Evolutionary conservation across 37 sponge, comb jelly and placozoan genomes (phyloP).

Genomic region (Corticium candelabrum): DNA sequence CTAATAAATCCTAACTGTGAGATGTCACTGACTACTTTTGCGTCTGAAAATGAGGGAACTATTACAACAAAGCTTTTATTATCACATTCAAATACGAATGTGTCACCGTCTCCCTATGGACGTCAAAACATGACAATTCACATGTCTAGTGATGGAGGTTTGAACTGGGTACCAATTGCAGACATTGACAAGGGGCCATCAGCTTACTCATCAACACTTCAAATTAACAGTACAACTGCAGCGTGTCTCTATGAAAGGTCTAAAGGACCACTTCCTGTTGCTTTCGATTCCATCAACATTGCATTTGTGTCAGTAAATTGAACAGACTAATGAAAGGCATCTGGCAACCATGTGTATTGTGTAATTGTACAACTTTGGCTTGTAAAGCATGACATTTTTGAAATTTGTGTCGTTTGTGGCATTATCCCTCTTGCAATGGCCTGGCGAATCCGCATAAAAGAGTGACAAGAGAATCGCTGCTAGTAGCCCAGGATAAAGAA

Average conservation of each 20-base stretch:
- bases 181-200: not conserved
- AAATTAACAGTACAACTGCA: not conserved
- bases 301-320: not conserved
- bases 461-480: too few species aligned
- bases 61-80: not conserved
- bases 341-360: too few species aligned
- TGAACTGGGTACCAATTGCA: not conserved
- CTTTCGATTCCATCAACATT: not conserved
- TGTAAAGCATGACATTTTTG: too few species aligned
- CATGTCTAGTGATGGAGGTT: not conserved
- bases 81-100: not conserved
- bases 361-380: too few species aligned
- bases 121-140: not conserved
- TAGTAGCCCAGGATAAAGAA: too few species aligned
- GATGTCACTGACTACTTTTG: not conserved
- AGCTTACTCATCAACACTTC: not conserved
- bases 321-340: too few species aligned
- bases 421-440: too few species aligned
- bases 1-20: not conserved
- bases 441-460: too few species aligned
- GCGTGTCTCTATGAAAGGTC: constrained; percentile 1
- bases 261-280: not conserved
- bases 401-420: too few species aligned
- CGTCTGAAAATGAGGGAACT: too few species aligned
- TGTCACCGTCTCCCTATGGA: not conserved